Percentiles rank a stretch among this genome's conserved stretches.
Evolutionary conservation across 2,113 vertebrate species (phyloP).

Genomic region (Excalfactoria chinensis): DNA sequence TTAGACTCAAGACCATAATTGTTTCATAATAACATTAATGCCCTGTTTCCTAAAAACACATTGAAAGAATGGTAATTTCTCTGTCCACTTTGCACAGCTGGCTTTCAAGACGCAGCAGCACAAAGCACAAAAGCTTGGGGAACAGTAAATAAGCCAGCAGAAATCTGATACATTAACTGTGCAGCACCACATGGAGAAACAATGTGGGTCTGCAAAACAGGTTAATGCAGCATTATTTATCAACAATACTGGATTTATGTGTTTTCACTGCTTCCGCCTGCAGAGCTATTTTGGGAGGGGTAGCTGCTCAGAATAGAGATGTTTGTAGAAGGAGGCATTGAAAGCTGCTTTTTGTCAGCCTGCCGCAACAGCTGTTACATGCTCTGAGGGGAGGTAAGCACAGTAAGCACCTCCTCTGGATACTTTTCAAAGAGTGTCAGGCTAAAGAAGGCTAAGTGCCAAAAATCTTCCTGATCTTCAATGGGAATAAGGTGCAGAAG

Average conservation of each 20-base stretch:
- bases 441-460: not conserved
- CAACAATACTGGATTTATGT: not conserved
- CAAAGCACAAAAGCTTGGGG: not conserved
- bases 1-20: not conserved
- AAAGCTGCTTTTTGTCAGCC: not conserved
- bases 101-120: not conserved
- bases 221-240: not conserved
- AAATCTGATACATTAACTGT: not conserved
- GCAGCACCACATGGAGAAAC: not conserved
- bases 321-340: not conserved
- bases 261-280: not conserved
- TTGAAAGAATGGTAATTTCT: not conserved
- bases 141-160: not conserved
- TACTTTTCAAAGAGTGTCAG: not conserved
- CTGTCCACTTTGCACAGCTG: not conserved
- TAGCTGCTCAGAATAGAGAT: not conserved
- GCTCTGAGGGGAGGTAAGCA: not conserved
- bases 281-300: not conserved
- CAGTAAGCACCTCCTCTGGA: not conserved
- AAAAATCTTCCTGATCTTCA: not conserved
- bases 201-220: not conserved
- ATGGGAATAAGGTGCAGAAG: not conserved
- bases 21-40: not conserved
- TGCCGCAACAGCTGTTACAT: not conserved
- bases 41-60: not conserved